phyloP scores from a whole-genome alignment of 2,113 vertebrate species.

The Salvator merianae region DNA sequence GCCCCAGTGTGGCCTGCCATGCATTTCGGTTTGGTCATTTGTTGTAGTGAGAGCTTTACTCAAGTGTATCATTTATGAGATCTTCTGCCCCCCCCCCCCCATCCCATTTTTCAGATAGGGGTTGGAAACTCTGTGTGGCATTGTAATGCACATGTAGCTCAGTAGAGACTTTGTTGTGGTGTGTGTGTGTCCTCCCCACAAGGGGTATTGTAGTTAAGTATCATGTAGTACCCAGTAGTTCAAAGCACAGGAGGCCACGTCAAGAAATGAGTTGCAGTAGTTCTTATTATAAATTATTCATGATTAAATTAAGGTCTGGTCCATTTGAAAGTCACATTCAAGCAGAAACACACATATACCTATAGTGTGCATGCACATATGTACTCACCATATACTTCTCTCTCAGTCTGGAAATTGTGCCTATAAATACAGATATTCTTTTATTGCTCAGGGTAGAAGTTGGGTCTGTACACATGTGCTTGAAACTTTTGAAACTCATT shows the following conservation, averaged over 20 bases:
- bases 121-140: background rate
- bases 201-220: background rate
- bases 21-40: background rate
- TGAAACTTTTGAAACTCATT: background rate
- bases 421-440: background rate
- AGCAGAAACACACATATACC: background rate
- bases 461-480: background rate
- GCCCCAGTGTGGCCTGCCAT: background rate
- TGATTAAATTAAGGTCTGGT: background rate
- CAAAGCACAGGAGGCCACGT: background rate
- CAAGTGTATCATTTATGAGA: too few relatives aligned
- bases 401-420: background rate
- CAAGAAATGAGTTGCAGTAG: background rate
- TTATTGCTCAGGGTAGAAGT: background rate
- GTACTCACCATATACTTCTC: background rate
- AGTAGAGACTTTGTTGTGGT: too few relatives aligned
- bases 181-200: background rate
- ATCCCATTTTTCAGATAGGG: background rate
- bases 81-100: too few relatives aligned
- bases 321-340: too few relatives aligned
- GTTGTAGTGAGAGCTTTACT: too few relatives aligned
- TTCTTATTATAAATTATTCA: background rate
- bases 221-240: background rate
- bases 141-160: background rate
- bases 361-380: too few relatives aligned